Evolutionary conservation across 2,113 vertebrate genomes (phyloP), one percentile per base, ranked within the genome.

Genomic region (Oncorhynchus gorbuscha): DNA sequence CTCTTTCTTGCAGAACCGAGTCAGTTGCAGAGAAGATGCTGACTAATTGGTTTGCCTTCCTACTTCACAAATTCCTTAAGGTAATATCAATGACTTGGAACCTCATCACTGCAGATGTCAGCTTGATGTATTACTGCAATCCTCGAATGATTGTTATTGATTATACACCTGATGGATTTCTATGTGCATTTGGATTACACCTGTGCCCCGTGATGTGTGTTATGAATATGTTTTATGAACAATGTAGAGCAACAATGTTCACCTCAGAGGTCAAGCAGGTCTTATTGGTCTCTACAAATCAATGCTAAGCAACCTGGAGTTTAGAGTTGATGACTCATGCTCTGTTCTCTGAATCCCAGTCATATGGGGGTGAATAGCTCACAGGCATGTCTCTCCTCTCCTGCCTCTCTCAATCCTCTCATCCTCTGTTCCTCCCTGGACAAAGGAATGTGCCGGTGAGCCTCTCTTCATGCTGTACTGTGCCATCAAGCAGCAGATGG

Each of bases 401-500:
- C 18, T 78, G 58, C 59, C 58, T 45, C 55, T 11, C 76, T 70
- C 26, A 70, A 67, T 5, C 48, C 48, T 75, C 59, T 18, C 22
- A 45, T n/a, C 85, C 76, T 84, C 81, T 79, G 85, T 81, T n/a
- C 30, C 30, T 80, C 68, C 59, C 75, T 79, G 83, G 83, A 83
- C 80, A 69, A 82, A 97, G 97, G 97, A 98, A 79, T 97, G 96
- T 3, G 96, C 96, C 0, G 97, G 96, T 11, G 97, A 98, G 84
- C 97, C 97, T 0, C 96, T 98, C 55, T 98, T 98, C 93, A 98
- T 98, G 97, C 91, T 98, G 6, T 96, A 96, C 91, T 98, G 97
- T 66, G 97, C 97, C 90, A 98, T 98, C 92, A 98, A 98, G 92
- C 97, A 98, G 79, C 97, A 98, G 94, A 97, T 98, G 97, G 97